phyloP scores from a whole-genome alignment of 2,888 invertebrate genomes.

The Folsomia candida region DNA sequence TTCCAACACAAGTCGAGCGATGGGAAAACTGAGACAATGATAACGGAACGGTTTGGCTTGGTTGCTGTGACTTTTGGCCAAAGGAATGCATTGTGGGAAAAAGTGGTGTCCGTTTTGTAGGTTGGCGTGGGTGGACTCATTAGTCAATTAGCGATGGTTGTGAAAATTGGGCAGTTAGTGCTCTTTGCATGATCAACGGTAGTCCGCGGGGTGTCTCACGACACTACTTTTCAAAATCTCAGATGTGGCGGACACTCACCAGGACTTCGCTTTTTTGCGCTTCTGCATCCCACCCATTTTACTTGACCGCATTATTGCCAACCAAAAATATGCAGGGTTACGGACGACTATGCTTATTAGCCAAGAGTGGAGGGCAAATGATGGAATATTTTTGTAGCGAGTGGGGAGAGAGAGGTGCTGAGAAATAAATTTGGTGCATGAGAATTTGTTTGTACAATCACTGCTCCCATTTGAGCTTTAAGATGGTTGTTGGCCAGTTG shows the following conservation, averaged over 20 bases:
- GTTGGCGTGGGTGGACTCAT: slow-evolving; percentile 4
- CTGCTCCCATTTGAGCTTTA: neutral
- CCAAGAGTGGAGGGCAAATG: neutral
- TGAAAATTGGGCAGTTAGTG: slow-evolving; percentile 6
- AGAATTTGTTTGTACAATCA: neutral
- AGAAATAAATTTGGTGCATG: too few relatives aligned
- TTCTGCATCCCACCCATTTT: neutral
- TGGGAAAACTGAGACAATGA: neutral
- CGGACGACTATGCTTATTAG: too few relatives aligned
- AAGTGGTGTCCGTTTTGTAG: neutral
- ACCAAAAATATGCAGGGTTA: neutral
- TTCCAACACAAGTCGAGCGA: too few relatives aligned
- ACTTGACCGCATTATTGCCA: neutral
- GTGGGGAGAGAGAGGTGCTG: neutral
- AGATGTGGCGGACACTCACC: slow-evolving; percentile 1
- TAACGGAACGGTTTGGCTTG: neutral
- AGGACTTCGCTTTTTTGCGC: neutral
- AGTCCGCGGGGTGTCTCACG: slow-evolving; percentile 1
- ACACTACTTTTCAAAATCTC: slow-evolving; percentile 1
- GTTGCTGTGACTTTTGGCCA: neutral
- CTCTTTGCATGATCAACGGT: slow-evolving; percentile 5
- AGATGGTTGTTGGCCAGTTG: neutral
- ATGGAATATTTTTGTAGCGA: neutral
- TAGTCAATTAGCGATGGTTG: slow-evolving; percentile 8
- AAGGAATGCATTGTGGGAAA: neutral